phyloP scores from a whole-genome alignment of 2,113 vertebrate genomes.

The Hydropotes inermis region DNA sequence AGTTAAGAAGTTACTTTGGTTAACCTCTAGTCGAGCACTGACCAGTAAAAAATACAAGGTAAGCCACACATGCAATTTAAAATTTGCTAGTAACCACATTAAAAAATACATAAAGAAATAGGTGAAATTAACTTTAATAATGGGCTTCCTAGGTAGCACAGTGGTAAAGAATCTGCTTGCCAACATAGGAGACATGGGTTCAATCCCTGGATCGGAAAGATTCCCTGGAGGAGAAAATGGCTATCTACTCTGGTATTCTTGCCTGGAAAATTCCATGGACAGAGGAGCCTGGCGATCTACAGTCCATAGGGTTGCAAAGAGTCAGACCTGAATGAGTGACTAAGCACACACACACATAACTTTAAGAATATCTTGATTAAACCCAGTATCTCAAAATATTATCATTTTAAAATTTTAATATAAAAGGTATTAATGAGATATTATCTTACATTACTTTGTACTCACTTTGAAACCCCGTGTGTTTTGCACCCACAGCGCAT shows the following conservation, averaged over 20 bases:
- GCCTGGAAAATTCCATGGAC: neutral
- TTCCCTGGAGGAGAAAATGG: neutral
- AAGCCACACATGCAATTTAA: neutral
- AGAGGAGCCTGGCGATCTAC: neutral
- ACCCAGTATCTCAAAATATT: neutral
- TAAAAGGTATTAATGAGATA: neutral
- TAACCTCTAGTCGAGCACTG: neutral
- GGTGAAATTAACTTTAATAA: neutral
- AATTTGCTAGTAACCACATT: neutral
- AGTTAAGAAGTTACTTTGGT: neutral
- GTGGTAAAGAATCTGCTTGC: neutral
- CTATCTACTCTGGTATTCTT: neutral
- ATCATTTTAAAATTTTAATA: neutral
- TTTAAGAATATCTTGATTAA: neutral
- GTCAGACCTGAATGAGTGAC: neutral
- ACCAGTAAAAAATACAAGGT: neutral
- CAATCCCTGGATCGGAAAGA: neutral
- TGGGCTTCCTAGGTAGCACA: neutral
- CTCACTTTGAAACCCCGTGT: neutral
- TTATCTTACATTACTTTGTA: neutral
- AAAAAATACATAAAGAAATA: neutral
- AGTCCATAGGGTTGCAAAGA: neutral
- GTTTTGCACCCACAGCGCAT: neutral
- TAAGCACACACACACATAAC: neutral
- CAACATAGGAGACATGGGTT: neutral